Base-by-base conservation (phyloP, 2,797 vertebrate genomes). In the Gadopsis bispinosus region DNA sequence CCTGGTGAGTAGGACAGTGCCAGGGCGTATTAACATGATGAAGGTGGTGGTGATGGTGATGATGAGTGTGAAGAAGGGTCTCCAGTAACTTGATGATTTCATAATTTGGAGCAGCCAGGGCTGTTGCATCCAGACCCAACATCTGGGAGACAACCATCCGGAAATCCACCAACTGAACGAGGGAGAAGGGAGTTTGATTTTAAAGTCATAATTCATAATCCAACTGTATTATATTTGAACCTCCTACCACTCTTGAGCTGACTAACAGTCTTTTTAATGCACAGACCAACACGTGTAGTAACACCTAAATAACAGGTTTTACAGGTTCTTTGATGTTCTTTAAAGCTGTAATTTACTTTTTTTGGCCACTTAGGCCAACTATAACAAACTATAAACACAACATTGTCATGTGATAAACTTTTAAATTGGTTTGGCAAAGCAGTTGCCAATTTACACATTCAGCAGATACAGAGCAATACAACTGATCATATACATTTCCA, bases 11-110 rank as follows among this genome's bases (percentile, higher is more conserved):
- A 0, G 86, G 77, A 79, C 80, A 87, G 71, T 11, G 64, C 78
- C 85, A 80, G 58, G 83, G 55, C 62, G 60, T 41, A 0, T 72
- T 66, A 5, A 45, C 70, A 4, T 80, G 89, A 16, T 83, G 85
- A 56, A 76, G 84, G 35, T 68, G 80, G 64, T 83, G 92, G 64
- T 83, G 92, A 22, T 91, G 93, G 75, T 95, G 92, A 64, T 91
- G 95, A 67, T 95, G 89, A 43, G 60, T 80, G 61, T 95, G 95
- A 87, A 98, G 93, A 88, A 97, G 75, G 58, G 87, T 85, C 53
- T 98, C 95, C 16, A 99, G 95, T n/a, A 84, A 63, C 67, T 92
- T 95, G 85, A 99, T 92, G 83, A 98, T 96, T 90, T 98, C 96
- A 50, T 95, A 93, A 81, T 97, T 97, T 12, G 96, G 95, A 63